These are phyloP conservation scores for Paramormyrops hopkinsi DNA, from an alignment of 2,797 vertebrate species.

Conservation along the genomic window DNA sequence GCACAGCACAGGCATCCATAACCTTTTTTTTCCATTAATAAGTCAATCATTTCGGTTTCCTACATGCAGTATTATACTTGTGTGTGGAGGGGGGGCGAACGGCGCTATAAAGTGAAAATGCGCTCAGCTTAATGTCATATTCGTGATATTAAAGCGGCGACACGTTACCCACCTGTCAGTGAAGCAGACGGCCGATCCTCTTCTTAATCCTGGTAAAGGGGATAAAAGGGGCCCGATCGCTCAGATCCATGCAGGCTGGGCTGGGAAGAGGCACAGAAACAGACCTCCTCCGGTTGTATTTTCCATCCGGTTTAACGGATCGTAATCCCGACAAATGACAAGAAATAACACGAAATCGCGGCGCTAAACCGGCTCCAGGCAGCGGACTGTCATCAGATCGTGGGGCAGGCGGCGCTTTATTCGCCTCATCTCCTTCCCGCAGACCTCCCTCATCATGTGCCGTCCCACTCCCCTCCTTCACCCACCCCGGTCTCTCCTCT, in stretches of 20 bases:
- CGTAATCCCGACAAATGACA: neutral
- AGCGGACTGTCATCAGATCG: neutral
- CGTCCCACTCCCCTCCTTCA: neutral
- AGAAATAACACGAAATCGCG: neutral
- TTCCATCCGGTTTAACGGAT: neutral
- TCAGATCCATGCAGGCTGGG: neutral
- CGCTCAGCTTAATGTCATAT: neutral
- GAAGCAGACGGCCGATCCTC: neutral
- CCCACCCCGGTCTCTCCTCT: neutral
- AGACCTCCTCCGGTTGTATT: neutral
- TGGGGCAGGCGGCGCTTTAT: neutral
- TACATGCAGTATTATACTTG: neutral
- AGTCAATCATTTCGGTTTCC: neutral
- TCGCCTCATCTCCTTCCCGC: neutral
- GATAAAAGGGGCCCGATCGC: neutral
- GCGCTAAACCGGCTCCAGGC: neutral
- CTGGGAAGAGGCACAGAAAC: neutral
- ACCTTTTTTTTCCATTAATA: neutral
- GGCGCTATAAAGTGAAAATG: neutral
- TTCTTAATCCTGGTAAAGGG: neutral
- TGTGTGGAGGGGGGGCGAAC: neutral
- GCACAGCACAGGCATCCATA: neutral
- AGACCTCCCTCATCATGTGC: neutral
- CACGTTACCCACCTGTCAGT: conserved; percentile 8
- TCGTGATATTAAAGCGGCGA: neutral